Base-by-base conservation (phyloP, 2,113 vertebrate genomes). In the Prochilodus magdalenae region DNA sequence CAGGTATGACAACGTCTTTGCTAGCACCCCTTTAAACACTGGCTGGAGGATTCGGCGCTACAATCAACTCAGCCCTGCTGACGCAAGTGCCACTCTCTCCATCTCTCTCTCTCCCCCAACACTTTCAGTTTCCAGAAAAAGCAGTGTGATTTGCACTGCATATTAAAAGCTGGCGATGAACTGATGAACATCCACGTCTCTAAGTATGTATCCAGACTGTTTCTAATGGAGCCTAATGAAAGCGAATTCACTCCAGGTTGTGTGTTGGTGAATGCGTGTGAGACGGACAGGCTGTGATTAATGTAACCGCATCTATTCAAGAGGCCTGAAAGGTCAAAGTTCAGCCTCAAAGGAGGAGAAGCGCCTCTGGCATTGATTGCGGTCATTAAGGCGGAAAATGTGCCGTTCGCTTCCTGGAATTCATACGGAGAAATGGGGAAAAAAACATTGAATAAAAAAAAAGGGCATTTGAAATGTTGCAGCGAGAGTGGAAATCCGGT, bases 351-450 rank as follows among this genome's bases (percentile, higher is more conserved):
- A 73, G 72, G 72, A 70, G 72, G 65, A 53, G 72, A 75, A 75
- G 53, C 72, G n/a, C 65, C 60, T 62, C 24, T 59, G 22, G 53
- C 63, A 76, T 57, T 63, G 65, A 80, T 63, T 73, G 76, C 65
- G 20, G 57, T 75, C 73, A 84, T 80, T 69, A 80, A 72, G 14
- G 26, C 73, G 26, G 33, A 44, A 74, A 83, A 67, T 57, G 36
- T 74, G 40, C 16, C 49, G 3, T 51, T 49, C 24, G 66, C 33
- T 51, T 84, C 77, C 77, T 73, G 82, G 57, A 83, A 83, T 33
- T 65, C 75, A 30, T 73, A 40, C 20, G 49, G 26, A 67, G n/a
- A 18, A 26, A 40, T 24, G 49, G 26, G 57, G n/a, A 18, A 26
- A 69, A 57, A 53, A 55, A 40, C 26, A 4, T 3, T 0, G 24